Evolutionary conservation across 2,113 vertebrate species (phyloP), one percentile per base, ranked within the genome.

Genomic region (Pelecanus crispus): DNA sequence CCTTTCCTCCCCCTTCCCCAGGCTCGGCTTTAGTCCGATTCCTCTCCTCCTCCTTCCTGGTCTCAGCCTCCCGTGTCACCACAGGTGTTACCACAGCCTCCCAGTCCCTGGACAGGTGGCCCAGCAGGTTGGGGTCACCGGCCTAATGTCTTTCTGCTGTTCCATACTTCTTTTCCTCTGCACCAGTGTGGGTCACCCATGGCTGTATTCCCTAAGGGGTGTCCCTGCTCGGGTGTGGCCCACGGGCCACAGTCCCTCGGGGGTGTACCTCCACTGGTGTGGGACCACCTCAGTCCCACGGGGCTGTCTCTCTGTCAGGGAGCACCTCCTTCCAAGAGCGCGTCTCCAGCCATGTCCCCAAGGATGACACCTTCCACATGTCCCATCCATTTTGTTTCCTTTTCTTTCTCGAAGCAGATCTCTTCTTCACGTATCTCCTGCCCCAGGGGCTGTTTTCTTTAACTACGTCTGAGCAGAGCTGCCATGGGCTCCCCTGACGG

Each of bases 11-110:
- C 15, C 13, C 26, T 71, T 58, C 20, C 20, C 18, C 29, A 13
- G 25, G 13, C 63, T n/a, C 0, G 0, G 9, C 7, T 38, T 50
- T 9, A 26, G 24, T 22, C 49, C 0, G 0, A 24, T 68, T 36
- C 34, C 6, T 68, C 29, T 80, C 16, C 24, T 78, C 17, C 21
- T 38, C 9, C 28, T 52, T n/a, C 32, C 71, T 7, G 32, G 10
- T 45, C 29, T 52, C 25, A 20, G 49, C 34, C 19, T 52, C 38
- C 14, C 17, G 3, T 0, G 0, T 59, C 5, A 4, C 53, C 34
- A 26, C 5, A 1, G 0, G 0, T 9, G 14, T 55, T 26, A 21
- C 47, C 13, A 5, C 26, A 84, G 44, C 16, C 59, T 61, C 42
- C 11, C 17, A 5, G 53, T 72, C 18, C 31, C 21, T n/a, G n/a